These are phyloP conservation scores for Chironomus tepperi DNA, from an alignment of 1,140 invertebrate species.

Conservation along the genomic window DNA sequence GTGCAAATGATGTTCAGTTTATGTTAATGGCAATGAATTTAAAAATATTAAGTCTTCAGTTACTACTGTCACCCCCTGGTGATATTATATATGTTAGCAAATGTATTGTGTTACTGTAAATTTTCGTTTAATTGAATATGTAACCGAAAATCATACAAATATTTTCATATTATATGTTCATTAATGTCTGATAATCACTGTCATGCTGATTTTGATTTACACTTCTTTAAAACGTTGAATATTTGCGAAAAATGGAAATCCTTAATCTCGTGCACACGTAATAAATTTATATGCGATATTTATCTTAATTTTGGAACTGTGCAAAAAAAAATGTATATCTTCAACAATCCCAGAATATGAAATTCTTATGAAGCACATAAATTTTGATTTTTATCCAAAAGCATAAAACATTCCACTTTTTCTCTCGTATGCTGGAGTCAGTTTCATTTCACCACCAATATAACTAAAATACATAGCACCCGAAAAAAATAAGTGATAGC, in stretches of 20 bases:
- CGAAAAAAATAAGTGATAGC: too few relatives aligned
- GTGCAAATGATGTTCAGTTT: not conserved
- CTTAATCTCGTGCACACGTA: not conserved
- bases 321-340: too few relatives aligned
- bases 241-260: not conserved
- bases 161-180: not conserved
- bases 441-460: too few relatives aligned
- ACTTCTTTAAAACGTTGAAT: not conserved
- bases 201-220: constrained; percentile 7
- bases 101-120: not conserved
- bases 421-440: too few relatives aligned
- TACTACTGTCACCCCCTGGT: not conserved
- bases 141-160: constrained; percentile 14
- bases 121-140: not conserved
- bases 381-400: too few relatives aligned
- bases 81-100: not conserved
- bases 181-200: not conserved
- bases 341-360: too few relatives aligned
- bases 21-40: constrained; percentile 8
- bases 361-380: too few relatives aligned
- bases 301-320: too few relatives aligned
- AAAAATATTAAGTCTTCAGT: not conserved
- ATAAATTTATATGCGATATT: too few relatives aligned
- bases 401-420: too few relatives aligned
- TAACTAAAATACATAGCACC: too few relatives aligned